Evolutionary conservation across 2,888 invertebrate species (phyloP).

Genomic region (Nebria salina): DNA sequence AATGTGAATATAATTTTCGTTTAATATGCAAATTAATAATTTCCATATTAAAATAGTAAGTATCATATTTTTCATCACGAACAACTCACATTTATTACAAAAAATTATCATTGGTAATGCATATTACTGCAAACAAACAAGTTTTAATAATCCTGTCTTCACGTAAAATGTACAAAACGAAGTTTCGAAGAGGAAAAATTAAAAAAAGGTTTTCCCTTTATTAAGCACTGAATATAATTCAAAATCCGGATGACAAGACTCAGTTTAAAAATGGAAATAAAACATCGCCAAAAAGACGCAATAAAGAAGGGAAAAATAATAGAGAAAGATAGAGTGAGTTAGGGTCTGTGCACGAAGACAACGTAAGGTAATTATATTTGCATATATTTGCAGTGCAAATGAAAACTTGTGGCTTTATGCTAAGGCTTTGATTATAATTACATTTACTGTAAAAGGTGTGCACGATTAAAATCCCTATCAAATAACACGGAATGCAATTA

Average conservation of each 20-base stretch:
- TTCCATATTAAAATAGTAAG: conserved; percentile 19
- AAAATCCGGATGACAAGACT: conserved; percentile 20
- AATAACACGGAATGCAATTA: conserved; percentile 43
- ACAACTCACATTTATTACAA: conserved; percentile 13
- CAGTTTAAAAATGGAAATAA: conserved; percentile 36
- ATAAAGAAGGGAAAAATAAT: not conserved
- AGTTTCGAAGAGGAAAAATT: conserved; percentile 3
- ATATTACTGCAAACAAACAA: conserved; percentile 4
- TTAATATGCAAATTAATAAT: conserved; percentile 39
- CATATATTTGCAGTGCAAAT: conserved; percentile 47
- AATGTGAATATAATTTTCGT: conserved; percentile 39
- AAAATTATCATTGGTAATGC: not conserved
- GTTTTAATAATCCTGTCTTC: conserved; percentile 12
- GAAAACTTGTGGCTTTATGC: conserved; percentile 45
- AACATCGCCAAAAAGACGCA: conserved; percentile 18
- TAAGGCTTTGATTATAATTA: conserved; percentile 44
- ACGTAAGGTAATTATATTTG: conserved; percentile 45
- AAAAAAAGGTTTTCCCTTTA: not conserved
- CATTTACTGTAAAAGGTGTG: conserved; percentile 44
- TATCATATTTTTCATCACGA: conserved; percentile 12
- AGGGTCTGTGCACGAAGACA: conserved; percentile 20
- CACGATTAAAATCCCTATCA: conserved; percentile 45
- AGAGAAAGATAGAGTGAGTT: not conserved
- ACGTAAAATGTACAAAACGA: conserved; percentile 22
- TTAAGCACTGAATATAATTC: conserved; percentile 18